Evolutionary conservation across 2,888 invertebrate genomes (phyloP).

Genomic region (Tiliacea aurago): DNA sequence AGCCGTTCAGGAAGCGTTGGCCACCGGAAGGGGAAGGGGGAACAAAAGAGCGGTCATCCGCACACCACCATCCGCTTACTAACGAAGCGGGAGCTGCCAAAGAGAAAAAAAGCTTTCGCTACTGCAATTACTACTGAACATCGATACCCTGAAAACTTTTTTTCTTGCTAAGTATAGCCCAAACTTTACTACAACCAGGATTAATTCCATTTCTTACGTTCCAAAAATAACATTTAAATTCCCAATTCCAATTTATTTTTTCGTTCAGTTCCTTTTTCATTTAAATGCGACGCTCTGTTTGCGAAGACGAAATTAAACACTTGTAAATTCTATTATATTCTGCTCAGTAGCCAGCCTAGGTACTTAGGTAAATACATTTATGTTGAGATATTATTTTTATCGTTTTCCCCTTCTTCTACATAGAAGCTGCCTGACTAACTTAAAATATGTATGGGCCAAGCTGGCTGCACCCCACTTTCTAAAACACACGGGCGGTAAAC

Average conservation of each 20-base stretch:
- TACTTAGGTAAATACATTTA: neutral
- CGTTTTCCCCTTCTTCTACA: neutral
- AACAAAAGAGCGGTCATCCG: slow-evolving; percentile 72
- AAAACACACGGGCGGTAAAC: slow-evolving; percentile 29
- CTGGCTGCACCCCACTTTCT: slow-evolving; percentile 26
- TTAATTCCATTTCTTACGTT: slow-evolving; percentile 26
- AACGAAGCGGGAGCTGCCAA: slow-evolving; percentile 68
- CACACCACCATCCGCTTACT: slow-evolving; percentile 64
- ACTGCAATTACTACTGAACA: slow-evolving; percentile 68
- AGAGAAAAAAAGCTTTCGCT: slow-evolving; percentile 65
- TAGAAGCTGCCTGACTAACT: neutral
- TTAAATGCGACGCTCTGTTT: slow-evolving; percentile 15
- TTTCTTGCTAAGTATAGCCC: slow-evolving; percentile 32
- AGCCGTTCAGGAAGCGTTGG: slow-evolving; percentile 69
- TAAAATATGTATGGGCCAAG: slow-evolving; percentile 6
- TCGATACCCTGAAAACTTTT: slow-evolving; percentile 47
- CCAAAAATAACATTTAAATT: neutral
- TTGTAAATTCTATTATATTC: slow-evolving; percentile 31
- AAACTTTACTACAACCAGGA: slow-evolving; percentile 29
- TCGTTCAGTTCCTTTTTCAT: slow-evolving; percentile 7
- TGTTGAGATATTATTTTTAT: slow-evolving; percentile 5
- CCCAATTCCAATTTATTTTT: slow-evolving; percentile 11
- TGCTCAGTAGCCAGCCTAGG: neutral
- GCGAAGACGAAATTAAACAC: slow-evolving; percentile 24
- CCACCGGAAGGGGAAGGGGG: slow-evolving; percentile 64